Conservation (phyloP, 2,797 vertebrate species). For the Pangasius larnaudii region DNA sequence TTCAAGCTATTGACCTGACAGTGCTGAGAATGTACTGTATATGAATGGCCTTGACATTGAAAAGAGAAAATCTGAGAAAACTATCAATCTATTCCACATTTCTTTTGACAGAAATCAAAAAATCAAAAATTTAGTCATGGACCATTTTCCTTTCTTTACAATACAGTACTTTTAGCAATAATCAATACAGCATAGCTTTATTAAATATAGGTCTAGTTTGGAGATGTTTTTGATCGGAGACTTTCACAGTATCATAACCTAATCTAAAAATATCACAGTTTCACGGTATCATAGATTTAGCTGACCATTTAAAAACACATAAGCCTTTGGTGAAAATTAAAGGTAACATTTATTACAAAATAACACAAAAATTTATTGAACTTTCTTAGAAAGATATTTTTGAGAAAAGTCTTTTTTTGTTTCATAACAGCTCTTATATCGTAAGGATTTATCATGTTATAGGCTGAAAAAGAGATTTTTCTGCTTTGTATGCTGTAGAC, state of each 20-base stretch:
- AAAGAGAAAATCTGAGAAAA: neutral
- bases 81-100: slow-evolving; percentile 23
- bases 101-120: slow-evolving; percentile 10
- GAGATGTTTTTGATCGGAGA: neutral
- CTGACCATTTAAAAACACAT: neutral
- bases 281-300: neutral
- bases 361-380: neutral
- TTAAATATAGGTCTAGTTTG: neutral
- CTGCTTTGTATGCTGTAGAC: neutral
- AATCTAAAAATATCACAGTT: neutral
- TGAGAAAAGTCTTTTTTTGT: neutral
- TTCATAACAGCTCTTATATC: neutral
- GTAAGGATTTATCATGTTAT: neutral
- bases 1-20: neutral
- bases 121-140: slow-evolving; percentile 39
- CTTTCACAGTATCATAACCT: neutral
- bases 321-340: neutral
- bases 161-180: slow-evolving; percentile 4
- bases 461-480: neutral
- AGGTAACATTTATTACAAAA: neutral
- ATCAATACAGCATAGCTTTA: neutral
- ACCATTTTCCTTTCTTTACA: slow-evolving; percentile 25
- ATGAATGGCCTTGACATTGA: slow-evolving; percentile 12
- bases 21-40: neutral
- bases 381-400: neutral